Percentiles rank a stretch among this genome's conserved stretches.
These are phyloP conservation scores for Mnemiopsis leidyi DNA, from an alignment of 37 sponge, comb jelly and placozoan species.

Conservation along the genomic window DNA sequence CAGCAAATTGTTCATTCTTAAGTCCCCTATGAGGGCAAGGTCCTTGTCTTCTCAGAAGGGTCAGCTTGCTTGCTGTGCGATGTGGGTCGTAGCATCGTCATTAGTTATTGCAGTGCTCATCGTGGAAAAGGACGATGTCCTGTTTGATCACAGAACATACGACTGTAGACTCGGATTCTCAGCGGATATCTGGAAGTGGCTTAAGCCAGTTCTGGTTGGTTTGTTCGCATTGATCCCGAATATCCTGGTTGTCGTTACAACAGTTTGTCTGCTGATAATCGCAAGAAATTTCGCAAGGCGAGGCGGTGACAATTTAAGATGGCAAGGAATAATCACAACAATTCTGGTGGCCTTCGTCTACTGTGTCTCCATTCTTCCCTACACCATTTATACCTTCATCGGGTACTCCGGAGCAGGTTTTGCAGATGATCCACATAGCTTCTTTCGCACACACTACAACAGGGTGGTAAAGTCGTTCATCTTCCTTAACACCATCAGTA, in stretches of 20 bases:
- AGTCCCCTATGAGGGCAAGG: not conserved
- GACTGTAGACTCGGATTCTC: not conserved
- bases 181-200: not conserved
- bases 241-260: not conserved
- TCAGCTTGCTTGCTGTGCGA: not conserved
- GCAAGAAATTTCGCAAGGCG: not conserved
- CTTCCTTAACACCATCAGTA: slow-evolving; percentile 18
- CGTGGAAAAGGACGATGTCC: not conserved
- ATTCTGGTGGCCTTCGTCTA: not conserved
- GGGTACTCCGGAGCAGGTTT: slow-evolving; percentile 24
- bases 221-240: not conserved
- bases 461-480: not conserved
- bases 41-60: not conserved
- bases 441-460: slow-evolving; percentile 16
- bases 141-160: not conserved
- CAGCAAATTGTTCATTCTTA: no score
- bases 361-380: slow-evolving; percentile 12
- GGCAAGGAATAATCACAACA: not conserved
- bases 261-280: not conserved
- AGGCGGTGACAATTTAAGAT: not conserved
- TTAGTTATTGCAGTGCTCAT: not conserved
- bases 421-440: slow-evolving; percentile 10
- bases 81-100: not conserved
- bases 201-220: not conserved
- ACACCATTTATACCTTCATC: slow-evolving; percentile 25